Base-by-base conservation (phyloP, 2,113 vertebrate genomes). In the Pteropus alecto region DNA sequence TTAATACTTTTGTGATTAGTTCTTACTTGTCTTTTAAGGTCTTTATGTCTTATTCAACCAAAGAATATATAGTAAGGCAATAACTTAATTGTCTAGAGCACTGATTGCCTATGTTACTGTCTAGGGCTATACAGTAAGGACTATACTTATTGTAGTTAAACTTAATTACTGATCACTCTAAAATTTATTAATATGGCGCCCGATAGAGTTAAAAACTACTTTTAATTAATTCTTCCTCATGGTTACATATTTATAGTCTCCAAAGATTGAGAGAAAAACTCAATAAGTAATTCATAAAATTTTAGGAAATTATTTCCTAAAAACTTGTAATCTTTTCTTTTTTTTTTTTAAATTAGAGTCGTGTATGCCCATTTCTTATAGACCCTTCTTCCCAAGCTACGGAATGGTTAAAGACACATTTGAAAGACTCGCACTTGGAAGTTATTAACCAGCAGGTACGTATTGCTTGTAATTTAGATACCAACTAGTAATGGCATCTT, bases 321-420 rank as follows among this genome's bases (percentile, higher is more conserved):
- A 95, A 93, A 21, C 38, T 33, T 93, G 3, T 35, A 43, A 35
- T 41, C 56, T 70, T 87, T 58, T 77, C 43, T 83, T 24, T 7
- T 46, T 70, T 90, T 24, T 7, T 46, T 83, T 24, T 7, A 0
- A 58, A 94, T 85, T 93, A 99, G 99, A 99, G 99, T 97, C 99
- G 98, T 71, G 99, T 99, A 26, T 99, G 99, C 97, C 99, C 99
- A 0, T 99, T 99, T 98, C 98, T 99, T 96, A 99, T 99, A 41
- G 99, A 99, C 83, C 99, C 99, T 10, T 99, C 99, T 65, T 99
- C 99, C 61, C 99, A 99, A 82, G 99, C 99, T 79, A 99, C 99
- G 54, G 99, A 99, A 94, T 99, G 99, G 99, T 94, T 99, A 77
- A 98, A 99, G 95, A 99, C 98, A 63, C 99, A 99, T 98, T 99